A percentile compares a stretch with the other conserved stretches of the same genome.
Evolutionary conservation across 2,888 invertebrate species (phyloP).

Genomic region (Agrypnus murinus): DNA sequence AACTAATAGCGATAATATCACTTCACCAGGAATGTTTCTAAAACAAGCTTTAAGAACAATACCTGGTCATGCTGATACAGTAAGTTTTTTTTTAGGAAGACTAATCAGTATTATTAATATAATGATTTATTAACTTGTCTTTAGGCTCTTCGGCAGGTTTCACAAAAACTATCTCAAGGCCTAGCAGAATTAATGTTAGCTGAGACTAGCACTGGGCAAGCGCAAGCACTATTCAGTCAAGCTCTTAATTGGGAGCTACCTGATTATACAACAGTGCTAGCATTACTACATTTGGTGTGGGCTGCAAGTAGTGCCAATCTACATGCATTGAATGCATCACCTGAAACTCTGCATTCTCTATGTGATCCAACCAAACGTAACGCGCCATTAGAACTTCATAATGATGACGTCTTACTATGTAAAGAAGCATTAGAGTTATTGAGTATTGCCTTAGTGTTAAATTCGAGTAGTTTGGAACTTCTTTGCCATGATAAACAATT

Average conservation of each 20-base stretch:
- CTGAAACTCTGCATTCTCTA: conserved; percentile 78
- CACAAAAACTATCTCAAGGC: conserved; percentile 87
- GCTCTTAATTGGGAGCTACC: conserved; percentile 82
- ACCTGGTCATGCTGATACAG: conserved; percentile 90
- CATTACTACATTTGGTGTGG: conserved; percentile 86
- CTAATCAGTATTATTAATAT: background rate
- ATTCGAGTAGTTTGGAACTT: conserved; percentile 89
- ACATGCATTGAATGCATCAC: conserved; percentile 75
- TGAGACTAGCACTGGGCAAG: conserved; percentile 66
- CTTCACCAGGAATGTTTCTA: conserved; percentile 74
- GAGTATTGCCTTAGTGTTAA: conserved; percentile 91
- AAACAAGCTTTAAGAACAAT: conserved; percentile 90
- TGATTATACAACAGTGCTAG: conserved; percentile 81
- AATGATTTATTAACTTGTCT: too few relatives aligned
- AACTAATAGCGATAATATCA: conserved; percentile 65
- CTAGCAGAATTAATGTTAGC: conserved; percentile 79
- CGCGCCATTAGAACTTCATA: conserved; percentile 72
- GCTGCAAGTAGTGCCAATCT: conserved; percentile 83
- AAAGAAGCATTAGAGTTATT: conserved; percentile 95
- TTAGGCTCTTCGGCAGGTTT: conserved; percentile 82
- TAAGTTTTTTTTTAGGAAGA: conserved; percentile 65
- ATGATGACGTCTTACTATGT: conserved; percentile 73
- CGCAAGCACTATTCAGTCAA: conserved; percentile 73
- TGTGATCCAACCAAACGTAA: conserved; percentile 78
- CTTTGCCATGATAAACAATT: conserved; percentile 88